Base-by-base conservation (phyloP, 2,888 invertebrate species). In the Troides helena region DNA sequence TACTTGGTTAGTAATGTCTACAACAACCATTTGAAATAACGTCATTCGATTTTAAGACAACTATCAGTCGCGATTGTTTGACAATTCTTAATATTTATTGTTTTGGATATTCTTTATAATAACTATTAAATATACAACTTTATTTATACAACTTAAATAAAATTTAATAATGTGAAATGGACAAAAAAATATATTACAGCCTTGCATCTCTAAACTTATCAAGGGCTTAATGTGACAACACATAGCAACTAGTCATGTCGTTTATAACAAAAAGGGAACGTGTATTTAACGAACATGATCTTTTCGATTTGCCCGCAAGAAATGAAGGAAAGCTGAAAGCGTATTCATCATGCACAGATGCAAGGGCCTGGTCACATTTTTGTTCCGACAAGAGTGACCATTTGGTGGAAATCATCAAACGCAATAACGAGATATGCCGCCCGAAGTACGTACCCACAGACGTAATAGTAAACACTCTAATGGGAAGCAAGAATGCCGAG, bases 311-410 rank as follows among this genome's bases (percentile, higher is more conserved):
- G 75, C 92, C 93, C 21, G 78, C 88, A 58, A 85, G 91, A 71
- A 92, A 92, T 73, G 94, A 94, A 75, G 93, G 93, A 50, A 93
- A 94, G 75, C 76, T 94, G 63, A 94, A 94, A 81, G 89, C 88
- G 0, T 94, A 94, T 75, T 81, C 87, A 65, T 94, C 94, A 39
- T 93, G 93, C 65, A 93, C 93, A 5, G 94, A 94, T 79, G 86
- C 93, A 8, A 83, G 94, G 70, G 94, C 94, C 2, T 94, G 94
- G 94, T 93, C 93, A 12, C 92, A 92, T 76, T 92, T 92, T 76
- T 84, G 87, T 68, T 89, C 94, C 58, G 93, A 94, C 69, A 90
- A 94, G 75, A 88, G 90, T 60, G 94, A 94, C 79, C 94, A 94
- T 75, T 88, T 94, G 73, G 85, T 94, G 36, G 94, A 94, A 66